Base-by-base conservation (phyloP, 2,113 vertebrate species). In the Antidorcas marsupialis region DNA sequence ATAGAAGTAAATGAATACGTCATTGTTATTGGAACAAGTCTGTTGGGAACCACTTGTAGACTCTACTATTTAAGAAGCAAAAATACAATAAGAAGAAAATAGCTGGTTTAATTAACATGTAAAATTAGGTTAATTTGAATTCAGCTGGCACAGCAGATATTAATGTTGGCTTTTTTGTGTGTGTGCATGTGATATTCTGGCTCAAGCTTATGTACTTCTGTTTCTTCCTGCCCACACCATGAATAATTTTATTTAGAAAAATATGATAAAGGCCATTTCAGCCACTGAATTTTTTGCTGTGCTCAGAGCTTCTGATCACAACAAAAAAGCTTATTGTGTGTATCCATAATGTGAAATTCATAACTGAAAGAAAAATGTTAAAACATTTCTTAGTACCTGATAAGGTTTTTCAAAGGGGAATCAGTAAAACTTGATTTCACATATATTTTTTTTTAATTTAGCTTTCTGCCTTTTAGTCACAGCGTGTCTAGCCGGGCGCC, bases 1-100 rank as follows among this genome's bases (percentile, higher is more conserved):
- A 99, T 99, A 99, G 99, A 99, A 99, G 99, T 99, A 99, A 99
- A 99, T 99, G 99, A 99, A 99, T 99, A 99, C 99, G 99, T 99
- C 99, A 99, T 99, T 99, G 99, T 99, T 98, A 99, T 98, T 99
- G 98, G 99, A 99, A 99, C 99, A 99, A 99, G 99, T 99, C 99
- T 99, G 99, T 99, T 99, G 99, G 99, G 99, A 99, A 99, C 99
- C 99, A 99, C 99, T 99, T 98, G 99, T 99, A 98, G 99, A 99
- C 99, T 99, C 98, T 99, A 99, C 99, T 99, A 99, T 99, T 99
- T 99, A 99, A 97, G 99, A 99, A 99, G 99, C 99, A 99, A 99
- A 99, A 98, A 99, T 99, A 99, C 99, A 99, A 99, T 99, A 99
- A 99, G 99, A 99, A 99, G 99, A 99, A 99, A 99, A 99, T 99